Evolutionary conservation across 2,888 invertebrate species (phyloP), one percentile per base, ranked within the genome.

Genomic region (Archaeoteleia sp.): DNA sequence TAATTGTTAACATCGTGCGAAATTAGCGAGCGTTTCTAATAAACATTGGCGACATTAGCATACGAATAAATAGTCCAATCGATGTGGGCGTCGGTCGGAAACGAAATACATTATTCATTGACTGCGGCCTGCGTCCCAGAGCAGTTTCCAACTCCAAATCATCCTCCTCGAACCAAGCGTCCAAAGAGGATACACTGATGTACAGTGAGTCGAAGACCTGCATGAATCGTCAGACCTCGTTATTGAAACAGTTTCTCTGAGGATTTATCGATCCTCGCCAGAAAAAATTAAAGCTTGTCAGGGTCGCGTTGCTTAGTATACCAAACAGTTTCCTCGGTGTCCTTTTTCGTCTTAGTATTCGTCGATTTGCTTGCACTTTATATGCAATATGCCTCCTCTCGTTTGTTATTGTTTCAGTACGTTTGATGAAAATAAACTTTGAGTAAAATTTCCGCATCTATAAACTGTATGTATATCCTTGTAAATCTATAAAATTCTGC

Each of bases 81-180:
- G 32, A 45, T 45, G 32, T 45, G 51, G 37, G 37, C 45, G 17
- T 23, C 42, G 42, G 17, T 42, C 42, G 42, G 17, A 17, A 42
- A 25, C 12, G 27, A 25, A 42, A 42, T 42, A 42, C 42, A 42
- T 42, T 25, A 42, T 42, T 42, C 42, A 42, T 42, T 17, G 25
- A 42, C 25, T 23, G 25, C 12, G 20, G 39, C 20, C 10, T 8
- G 17, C 1, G 10, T 20, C 10, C 9, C 20, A 9, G 9, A 39
- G 39, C 39, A 42, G 42, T 42, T 42, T 42, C 42, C 25, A 27
- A 25, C 42, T 42, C 23, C 25, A 17, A 39, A 39, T 39, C 39
- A 39, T 39, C 39, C 8, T 39, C n/a, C 20, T 12, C 23, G 9
- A 23, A 14, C 3, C 39, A 9, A 37, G 23, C 25, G 13, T 25